A percentile compares a stretch with the other conserved stretches of the same genome.
These are phyloP conservation scores for Hippocampus barbouri DNA, from an alignment of 2,113 vertebrate genomes.

Conservation along the genomic window DNA sequence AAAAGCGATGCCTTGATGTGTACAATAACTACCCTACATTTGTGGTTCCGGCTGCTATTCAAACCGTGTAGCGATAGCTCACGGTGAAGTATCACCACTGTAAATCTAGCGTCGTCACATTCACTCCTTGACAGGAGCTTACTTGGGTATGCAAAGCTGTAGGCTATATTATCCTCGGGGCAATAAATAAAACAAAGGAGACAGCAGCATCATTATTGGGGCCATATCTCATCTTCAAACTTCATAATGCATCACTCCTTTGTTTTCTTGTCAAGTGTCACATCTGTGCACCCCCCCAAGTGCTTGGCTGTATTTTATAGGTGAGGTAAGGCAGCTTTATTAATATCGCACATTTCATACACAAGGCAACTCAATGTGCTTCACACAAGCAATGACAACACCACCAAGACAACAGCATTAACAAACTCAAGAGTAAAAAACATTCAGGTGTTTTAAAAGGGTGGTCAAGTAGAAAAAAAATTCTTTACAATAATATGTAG, in stretches of 20 bases:
- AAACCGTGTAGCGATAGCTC: conserved; percentile 35
- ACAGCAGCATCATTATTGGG: conserved; percentile 38
- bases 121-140: conserved; percentile 28
- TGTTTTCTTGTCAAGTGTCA: conserved; percentile 17
- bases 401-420: too few relatives aligned
- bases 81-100: conserved; percentile 24
- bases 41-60: conserved; percentile 29
- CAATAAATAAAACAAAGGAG: conserved; percentile 34
- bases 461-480: too few relatives aligned
- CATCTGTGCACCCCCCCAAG: neutral
- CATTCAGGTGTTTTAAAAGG: too few relatives aligned
- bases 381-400: too few relatives aligned
- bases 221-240: conserved; percentile 18
- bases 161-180: conserved; percentile 15
- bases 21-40: conserved; percentile 21
- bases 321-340: too few relatives aligned
- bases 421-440: too few relatives aligned
- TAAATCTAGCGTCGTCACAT: conserved; percentile 23
- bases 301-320: conserved; percentile 3
- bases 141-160: conserved; percentile 32
- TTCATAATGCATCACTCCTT: conserved; percentile 16
- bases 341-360: too few relatives aligned
- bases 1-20: conserved; percentile 17
- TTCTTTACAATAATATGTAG: too few relatives aligned
- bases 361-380: too few relatives aligned